phyloP scores from a whole-genome alignment of 2,113 vertebrate genomes.

The Callionymus lyra region DNA sequence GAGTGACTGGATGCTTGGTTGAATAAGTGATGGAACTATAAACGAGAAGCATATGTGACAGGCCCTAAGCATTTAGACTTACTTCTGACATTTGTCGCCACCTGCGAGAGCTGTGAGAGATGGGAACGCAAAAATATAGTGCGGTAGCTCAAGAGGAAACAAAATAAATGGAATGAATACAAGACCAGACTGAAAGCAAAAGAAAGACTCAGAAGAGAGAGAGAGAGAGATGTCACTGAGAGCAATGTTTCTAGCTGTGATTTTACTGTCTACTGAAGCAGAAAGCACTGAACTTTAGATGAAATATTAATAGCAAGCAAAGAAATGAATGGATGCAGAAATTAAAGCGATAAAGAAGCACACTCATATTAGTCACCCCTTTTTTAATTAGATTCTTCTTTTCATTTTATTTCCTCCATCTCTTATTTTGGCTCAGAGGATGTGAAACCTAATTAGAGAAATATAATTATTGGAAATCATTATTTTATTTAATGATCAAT shows the following conservation, averaged over 20 bases:
- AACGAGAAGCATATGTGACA: constrained; percentile 10
- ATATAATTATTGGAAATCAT: constrained; percentile 59
- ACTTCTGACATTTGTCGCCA: constrained; percentile 20
- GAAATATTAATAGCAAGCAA: constrained; percentile 57
- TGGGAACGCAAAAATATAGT: constrained; percentile 2
- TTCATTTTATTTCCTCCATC: constrained; percentile 44
- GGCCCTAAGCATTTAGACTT: constrained; percentile 13
- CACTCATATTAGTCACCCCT: constrained; percentile 44
- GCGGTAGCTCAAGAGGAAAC: constrained; percentile 7
- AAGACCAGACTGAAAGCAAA: constrained; percentile 5
- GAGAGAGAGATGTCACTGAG: constrained; percentile 36
- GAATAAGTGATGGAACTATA: constrained; percentile 20
- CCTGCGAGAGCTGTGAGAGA: constrained; percentile 27
- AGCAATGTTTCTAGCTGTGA: constrained; percentile 53
- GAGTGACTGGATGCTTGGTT: constrained; percentile 1
- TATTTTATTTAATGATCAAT: constrained; percentile 47
- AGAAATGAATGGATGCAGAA: constrained; percentile 38
- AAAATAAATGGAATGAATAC: constrained; percentile 3
- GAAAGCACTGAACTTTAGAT: constrained; percentile 60
- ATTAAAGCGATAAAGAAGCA: constrained; percentile 46
- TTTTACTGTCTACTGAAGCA: constrained; percentile 61
- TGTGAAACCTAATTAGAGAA: constrained; percentile 57
- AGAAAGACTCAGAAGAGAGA: constrained; percentile 1
- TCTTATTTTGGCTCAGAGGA: constrained; percentile 34
- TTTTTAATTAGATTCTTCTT: constrained; percentile 57